These are phyloP conservation scores for Haliclona indistincta DNA, from an alignment of 37 sponge, comb jelly and placozoan genomes.

Conservation along the genomic window DNA sequence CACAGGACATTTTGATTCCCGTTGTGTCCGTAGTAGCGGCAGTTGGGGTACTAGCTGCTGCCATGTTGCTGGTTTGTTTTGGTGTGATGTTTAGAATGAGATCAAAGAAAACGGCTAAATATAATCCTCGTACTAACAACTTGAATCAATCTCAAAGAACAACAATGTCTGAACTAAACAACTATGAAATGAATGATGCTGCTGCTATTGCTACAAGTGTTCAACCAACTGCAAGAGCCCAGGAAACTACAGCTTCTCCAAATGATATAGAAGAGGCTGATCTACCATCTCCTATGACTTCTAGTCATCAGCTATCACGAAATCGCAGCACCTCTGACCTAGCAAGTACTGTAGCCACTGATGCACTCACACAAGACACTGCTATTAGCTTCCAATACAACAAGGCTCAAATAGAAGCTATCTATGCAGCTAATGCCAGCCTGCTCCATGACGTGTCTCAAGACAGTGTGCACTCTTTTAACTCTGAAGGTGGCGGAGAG, in stretches of 20 bases:
- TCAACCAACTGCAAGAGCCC: background rate
- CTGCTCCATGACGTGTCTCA: slow-evolving; percentile 51
- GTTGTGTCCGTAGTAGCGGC: no score
- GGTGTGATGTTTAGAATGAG: no score
- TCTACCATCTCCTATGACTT: slow-evolving; percentile 13
- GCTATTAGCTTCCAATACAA: slow-evolving; percentile 29
- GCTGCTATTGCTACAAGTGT: background rate
- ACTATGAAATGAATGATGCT: background rate
- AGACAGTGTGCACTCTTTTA: slow-evolving; percentile 72
- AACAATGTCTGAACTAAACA: background rate
- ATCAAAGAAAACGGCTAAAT: no score
- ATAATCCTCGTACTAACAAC: no score
- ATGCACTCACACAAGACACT: slow-evolving; percentile 14
- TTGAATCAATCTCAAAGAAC: no score
- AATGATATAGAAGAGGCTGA: background rate
- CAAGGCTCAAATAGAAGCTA: slow-evolving; percentile 46
- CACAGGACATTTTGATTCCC: no score
- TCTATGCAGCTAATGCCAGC: slow-evolving; percentile 56
- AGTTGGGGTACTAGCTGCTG: no score
- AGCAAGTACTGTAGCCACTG: slow-evolving; percentile 49
- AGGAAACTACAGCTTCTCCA: background rate
- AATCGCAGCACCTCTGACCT: slow-evolving; percentile 76
- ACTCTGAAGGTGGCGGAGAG: slow-evolving; percentile 77
- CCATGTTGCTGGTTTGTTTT: no score
- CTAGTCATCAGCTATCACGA: no score